Percentiles rank a stretch among this genome's conserved stretches.
Conservation (phyloP, 2,113 vertebrate species). For the Coregonus clupeaformis region DNA sequence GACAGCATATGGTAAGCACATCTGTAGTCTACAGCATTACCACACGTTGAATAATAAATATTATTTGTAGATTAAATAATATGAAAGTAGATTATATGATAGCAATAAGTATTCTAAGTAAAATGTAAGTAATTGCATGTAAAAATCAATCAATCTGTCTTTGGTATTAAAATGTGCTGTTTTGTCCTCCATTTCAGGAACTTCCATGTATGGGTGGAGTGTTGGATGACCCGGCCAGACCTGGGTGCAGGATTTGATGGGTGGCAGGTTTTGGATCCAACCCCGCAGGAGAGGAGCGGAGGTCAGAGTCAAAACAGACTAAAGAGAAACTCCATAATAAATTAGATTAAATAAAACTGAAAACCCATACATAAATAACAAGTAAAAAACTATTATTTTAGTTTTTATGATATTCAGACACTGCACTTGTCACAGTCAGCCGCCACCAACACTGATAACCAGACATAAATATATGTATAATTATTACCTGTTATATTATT, state of each 20-base stretch:
- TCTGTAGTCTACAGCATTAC: neutral
- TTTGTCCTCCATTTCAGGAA: slow-evolving; percentile 77
- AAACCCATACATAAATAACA: neutral
- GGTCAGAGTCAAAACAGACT: slow-evolving; percentile 72
- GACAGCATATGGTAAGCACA: slow-evolving; percentile 84
- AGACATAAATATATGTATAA: no score
- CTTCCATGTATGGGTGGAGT: slow-evolving; percentile 94
- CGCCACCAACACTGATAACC: no score
- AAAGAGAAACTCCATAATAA: no score
- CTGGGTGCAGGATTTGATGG: slow-evolving; percentile 75
- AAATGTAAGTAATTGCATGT: no score
- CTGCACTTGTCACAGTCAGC: no score
- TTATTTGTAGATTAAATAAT: neutral
- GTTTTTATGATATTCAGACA: no score
- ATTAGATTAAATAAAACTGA: neutral
- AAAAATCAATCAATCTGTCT: neutral
- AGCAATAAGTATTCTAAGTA: neutral
- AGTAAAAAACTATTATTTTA: slow-evolving; percentile 10
- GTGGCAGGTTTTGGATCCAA: slow-evolving; percentile 94
- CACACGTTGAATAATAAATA: neutral
- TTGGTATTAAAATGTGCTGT: neutral
- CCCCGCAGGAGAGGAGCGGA: slow-evolving; percentile 88
- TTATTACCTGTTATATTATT: no score
- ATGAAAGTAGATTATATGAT: no score
- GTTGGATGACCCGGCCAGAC: slow-evolving; percentile 88